These are phyloP conservation scores for Elysia chlorotica DNA, from an alignment of 1,140 invertebrate species.

Conservation along the genomic window DNA sequence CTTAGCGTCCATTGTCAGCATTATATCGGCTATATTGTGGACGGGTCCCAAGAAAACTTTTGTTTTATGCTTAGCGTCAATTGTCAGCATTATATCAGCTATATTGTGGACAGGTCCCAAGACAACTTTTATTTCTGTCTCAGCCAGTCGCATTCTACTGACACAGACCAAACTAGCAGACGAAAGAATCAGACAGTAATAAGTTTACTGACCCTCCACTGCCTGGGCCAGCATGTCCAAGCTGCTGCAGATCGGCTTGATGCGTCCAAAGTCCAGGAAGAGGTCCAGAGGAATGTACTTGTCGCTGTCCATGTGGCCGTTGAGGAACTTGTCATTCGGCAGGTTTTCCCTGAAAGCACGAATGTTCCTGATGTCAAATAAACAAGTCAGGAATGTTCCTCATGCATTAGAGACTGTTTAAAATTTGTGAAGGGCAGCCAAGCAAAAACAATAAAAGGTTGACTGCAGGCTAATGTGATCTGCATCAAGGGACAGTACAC, in stretches of 20 bases:
- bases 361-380: too few species aligned
- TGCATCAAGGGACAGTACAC: too few species aligned
- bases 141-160: neutral
- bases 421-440: neutral
- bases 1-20: too few species aligned
- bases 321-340: conserved; percentile 18
- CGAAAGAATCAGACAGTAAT: neutral
- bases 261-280: conserved; percentile 3
- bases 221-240: neutral
- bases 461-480: too few species aligned
- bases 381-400: neutral
- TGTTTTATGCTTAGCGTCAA: too few species aligned
- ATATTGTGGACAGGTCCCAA: too few species aligned
- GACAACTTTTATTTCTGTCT: too few species aligned
- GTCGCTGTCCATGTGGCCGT: conserved; percentile 9
- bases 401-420: neutral
- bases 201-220: conserved; percentile 9
- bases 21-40: too few species aligned
- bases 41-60: too few species aligned
- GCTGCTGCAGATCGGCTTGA: conserved; percentile 14
- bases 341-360: conserved; percentile 14
- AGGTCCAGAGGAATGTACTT: conserved; percentile 17
- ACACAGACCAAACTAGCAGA: neutral
- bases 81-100: too few species aligned
- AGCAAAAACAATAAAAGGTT: neutral